A percentile compares a stretch with the other conserved stretches of the same genome.
Conservation (phyloP, 2,113 vertebrate genomes). For the Corydoras sp. region DNA sequence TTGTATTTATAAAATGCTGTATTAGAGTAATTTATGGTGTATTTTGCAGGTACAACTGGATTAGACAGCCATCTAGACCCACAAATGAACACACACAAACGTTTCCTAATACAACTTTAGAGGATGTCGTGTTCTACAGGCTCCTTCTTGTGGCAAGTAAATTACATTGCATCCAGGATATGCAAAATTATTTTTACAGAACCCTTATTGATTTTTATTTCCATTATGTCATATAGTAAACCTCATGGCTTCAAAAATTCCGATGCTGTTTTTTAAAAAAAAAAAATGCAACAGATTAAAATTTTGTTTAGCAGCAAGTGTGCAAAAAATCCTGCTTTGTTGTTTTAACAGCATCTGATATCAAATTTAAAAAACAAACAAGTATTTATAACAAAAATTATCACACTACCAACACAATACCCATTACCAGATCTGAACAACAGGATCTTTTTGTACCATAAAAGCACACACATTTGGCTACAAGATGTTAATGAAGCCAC, state of each 20-base stretch:
- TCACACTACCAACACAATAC: background rate
- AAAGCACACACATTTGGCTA: constrained; percentile 24
- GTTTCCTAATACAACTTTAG: background rate
- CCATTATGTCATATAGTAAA: no score
- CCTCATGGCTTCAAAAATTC: no score
- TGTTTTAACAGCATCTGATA: background rate
- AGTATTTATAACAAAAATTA: no score
- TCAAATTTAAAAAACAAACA: background rate
- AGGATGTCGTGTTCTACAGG: constrained; percentile 3
- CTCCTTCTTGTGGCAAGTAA: constrained; percentile 45
- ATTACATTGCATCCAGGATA: constrained; percentile 31
- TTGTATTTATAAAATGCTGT: no score
- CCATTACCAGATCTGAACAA: no score
- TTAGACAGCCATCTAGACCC: no score
- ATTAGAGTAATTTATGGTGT: no score
- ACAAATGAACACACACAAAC: background rate
- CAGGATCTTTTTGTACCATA: background rate
- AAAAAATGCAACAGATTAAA: no score
- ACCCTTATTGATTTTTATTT: no score
- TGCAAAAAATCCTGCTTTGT: background rate
- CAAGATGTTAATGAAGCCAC: constrained; percentile 32
- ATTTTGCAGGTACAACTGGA: no score
- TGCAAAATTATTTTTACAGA: background rate
- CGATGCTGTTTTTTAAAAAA: no score
- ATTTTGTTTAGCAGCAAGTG: no score